A percentile compares a stretch with the other conserved stretches of the same genome.
Conservation (phyloP, 2,797 vertebrate species). For the Oreochromis mossambicus region DNA sequence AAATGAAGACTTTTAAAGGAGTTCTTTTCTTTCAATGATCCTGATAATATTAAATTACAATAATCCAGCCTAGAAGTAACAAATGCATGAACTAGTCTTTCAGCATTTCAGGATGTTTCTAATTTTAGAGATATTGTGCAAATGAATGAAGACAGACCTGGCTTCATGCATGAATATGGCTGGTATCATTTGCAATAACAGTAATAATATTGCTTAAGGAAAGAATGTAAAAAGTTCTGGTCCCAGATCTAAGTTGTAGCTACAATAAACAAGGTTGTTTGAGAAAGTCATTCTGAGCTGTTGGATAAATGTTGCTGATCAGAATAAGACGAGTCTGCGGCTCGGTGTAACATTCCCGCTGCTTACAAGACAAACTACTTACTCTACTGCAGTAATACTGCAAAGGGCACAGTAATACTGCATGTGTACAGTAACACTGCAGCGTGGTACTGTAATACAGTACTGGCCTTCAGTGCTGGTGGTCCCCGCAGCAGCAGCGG, state of each 20-base stretch:
- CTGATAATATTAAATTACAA: background rate
- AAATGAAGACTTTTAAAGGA: background rate
- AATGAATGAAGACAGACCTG: background rate
- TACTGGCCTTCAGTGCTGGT: background rate
- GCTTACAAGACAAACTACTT: too few species aligned
- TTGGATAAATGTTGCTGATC: background rate
- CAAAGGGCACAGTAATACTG: background rate
- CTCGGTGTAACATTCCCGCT: background rate
- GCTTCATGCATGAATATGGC: background rate
- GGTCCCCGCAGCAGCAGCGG: background rate
- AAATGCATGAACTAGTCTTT: background rate
- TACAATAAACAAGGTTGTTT: background rate
- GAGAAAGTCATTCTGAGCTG: background rate
- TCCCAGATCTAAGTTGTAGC: background rate
- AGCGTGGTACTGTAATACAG: background rate
- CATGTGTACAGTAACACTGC: background rate
- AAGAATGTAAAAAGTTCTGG: fast-evolving
- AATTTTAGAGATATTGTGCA: background rate
- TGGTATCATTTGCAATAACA: background rate
- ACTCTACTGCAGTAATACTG: background rate
- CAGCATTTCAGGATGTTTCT: background rate
- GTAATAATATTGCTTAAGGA: background rate
- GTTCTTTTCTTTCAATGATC: background rate
- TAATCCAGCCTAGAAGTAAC: background rate
- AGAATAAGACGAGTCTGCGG: background rate